phyloP scores from a whole-genome alignment of 2,113 vertebrate genomes.

The Tympanuchus pallidicinctus region DNA sequence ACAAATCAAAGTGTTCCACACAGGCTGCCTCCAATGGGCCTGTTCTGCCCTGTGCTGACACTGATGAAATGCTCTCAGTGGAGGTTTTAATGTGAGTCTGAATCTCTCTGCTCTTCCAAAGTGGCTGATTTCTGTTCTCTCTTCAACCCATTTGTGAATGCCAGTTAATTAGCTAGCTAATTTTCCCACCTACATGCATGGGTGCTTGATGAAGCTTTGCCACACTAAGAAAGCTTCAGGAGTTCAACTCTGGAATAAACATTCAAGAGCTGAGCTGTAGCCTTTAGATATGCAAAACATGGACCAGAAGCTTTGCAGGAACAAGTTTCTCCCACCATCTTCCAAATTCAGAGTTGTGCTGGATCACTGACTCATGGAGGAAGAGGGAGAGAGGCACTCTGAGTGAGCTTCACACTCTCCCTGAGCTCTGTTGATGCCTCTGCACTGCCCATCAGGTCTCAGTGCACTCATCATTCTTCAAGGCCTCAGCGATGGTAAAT shows the following conservation, averaged over 20 bases:
- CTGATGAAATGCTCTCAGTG: neutral
- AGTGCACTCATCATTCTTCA: neutral
- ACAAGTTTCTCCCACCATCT: neutral
- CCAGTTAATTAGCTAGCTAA: constrained; percentile 6
- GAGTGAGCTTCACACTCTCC: neutral
- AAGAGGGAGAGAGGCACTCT: neutral
- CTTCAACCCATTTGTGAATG: neutral
- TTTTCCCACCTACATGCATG: neutral
- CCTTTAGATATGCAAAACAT: neutral
- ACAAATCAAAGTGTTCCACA: neutral
- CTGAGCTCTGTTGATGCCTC: neutral
- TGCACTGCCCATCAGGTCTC: neutral
- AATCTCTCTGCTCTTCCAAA: neutral
- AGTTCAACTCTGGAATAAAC: neutral
- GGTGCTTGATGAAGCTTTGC: neutral
- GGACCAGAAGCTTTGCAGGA: neutral
- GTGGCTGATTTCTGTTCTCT: neutral
- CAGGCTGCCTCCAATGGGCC: neutral
- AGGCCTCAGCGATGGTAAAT: neutral
- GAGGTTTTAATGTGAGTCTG: neutral
- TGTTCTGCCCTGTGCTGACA: neutral
- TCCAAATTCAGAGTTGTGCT: neutral
- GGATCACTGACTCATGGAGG: neutral
- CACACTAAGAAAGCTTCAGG: neutral
- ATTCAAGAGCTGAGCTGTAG: neutral